A percentile compares a stretch with the other conserved stretches of the same genome.
Evolutionary conservation across 64 coral and sea anemone genomes (phyloP).

Genomic region (Montipora sp.): DNA sequence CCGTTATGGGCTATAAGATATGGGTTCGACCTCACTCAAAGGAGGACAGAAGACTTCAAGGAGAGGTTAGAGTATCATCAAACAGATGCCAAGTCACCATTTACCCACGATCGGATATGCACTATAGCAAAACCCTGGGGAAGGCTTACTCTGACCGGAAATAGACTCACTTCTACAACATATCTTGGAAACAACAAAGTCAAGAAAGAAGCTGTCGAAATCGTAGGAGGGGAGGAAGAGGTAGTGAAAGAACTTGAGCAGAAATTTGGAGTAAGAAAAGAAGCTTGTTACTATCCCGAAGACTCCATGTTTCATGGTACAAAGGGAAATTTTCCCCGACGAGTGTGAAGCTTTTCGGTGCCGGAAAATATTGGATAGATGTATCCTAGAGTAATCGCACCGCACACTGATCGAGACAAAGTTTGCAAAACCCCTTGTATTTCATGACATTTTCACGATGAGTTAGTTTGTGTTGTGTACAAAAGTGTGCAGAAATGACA

Average conservation of each 20-base stretch:
- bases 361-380: no score
- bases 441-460: no score
- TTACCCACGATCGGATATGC: conserved; percentile 40
- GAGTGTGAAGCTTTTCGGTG: no score
- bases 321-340: no score
- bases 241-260: conserved; percentile 43
- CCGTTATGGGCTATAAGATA: neutral
- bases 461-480: no score
- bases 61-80: conserved; percentile 25
- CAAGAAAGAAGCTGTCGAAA: conserved; percentile 26
- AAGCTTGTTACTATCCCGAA: neutral
- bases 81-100: conserved; percentile 23
- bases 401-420: no score
- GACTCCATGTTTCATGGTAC: neutral
- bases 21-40: conserved; percentile 26
- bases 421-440: no score
- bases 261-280: conserved; percentile 49
- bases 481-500: no score
- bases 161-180: conserved; percentile 25
- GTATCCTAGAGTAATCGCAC: no score
- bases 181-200: conserved; percentile 55
- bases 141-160: conserved; percentile 11
- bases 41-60: neutral
- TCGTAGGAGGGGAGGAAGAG: conserved; percentile 1
- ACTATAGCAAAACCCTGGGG: conserved; percentile 49